Base-by-base conservation (phyloP, 2,797 vertebrate genomes). In the Gouania willdenowi region DNA sequence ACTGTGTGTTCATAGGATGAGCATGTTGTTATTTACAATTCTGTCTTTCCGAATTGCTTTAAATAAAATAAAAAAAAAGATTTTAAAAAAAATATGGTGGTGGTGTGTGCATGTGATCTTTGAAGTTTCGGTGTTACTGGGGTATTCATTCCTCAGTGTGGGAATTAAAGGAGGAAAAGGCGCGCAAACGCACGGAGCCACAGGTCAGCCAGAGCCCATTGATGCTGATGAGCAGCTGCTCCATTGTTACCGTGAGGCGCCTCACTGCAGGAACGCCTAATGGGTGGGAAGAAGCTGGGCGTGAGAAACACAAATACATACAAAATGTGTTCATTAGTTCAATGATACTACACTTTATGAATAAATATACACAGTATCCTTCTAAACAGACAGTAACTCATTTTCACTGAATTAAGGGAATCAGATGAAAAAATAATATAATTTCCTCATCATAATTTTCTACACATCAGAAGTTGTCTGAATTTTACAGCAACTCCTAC, bases 1-100 rank as follows among this genome's bases (percentile, higher is more conserved):
- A 91, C 88, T 84, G 49, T 89, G 88, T 91, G 88, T 91, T 89
- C 71, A 39, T 58, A 59, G 32, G 20, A 54, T 52, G 47, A 9
- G 53, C 7, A 17, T 28, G 28, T 28, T 41, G 31, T 57, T 8
- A 16, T 16, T 43, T 65, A 5, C 18, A 17, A 45, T 54, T 63
- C 42, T 66, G 26, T 49, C 3, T 49, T 40, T 17, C 29, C 12
- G 31, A 27, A 23, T 28, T 12, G 9, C 52, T 49, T 40, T 44
- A 24, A 85, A 82, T 85, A 83, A 85, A 14, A 82, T 12, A 8
- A 2, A 8, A 20, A 20, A 5, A 1, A 27, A 3, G 6, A 44
- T 66, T 1, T 43, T 41, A 20, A 5, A 1, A 27, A 3, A 6
- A 44, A 66, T 1, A 43, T 41, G 23, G 1, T 17, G 29, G 21